Evolutionary conservation across 2,113 vertebrate genomes (phyloP), one percentile per base, ranked within the genome.

Genomic region (Sarotherodon lohbergeri): DNA sequence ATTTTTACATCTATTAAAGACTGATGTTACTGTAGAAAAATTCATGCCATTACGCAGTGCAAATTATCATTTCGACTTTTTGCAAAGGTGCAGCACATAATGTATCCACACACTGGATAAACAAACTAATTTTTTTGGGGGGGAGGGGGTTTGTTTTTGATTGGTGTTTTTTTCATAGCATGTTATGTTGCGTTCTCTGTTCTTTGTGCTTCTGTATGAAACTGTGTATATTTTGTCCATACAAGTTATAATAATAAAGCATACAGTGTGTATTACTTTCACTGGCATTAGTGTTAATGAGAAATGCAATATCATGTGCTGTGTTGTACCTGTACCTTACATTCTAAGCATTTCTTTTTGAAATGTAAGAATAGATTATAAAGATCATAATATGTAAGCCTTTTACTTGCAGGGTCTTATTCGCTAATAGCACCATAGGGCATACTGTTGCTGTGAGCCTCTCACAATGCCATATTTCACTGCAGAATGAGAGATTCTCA

Each of bases 401-500:
- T 92, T 93, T 93, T 90, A 92, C 93, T 94, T 93, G 86, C 86
- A 66, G 57, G 80, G 80, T 39, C 88, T 94, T 90, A 91, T 88
- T 93, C 73, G 61, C 66, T 89, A 93, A 87, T 85, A 89, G 91
- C 82, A 91, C 89, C 90, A 85, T 50, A 34, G 91, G 88, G 91
- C 85, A 86, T 89, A 83, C 85, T 57, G 56, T 88, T 86, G 83
- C 91, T 88, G 86, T 78, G 89, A 88, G 87, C 91, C 82, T 89
- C 90, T 89, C 92, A 90, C 91, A 93, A 90, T 88, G 82, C 48
- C 84, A 90, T 95, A 92, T 88, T 84, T 94, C 91, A 94, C 13
- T n/a, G 86, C 90, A 79, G 90, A 91, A 92, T 87, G 85, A 92
- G 88, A 90, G 85, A 89, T 94, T 93, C 93, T 90, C 93, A 92